Evolutionary conservation across 2,797 vertebrate genomes (phyloP), one percentile per base, ranked within the genome.

Genomic region (Galago senegalensis): DNA sequence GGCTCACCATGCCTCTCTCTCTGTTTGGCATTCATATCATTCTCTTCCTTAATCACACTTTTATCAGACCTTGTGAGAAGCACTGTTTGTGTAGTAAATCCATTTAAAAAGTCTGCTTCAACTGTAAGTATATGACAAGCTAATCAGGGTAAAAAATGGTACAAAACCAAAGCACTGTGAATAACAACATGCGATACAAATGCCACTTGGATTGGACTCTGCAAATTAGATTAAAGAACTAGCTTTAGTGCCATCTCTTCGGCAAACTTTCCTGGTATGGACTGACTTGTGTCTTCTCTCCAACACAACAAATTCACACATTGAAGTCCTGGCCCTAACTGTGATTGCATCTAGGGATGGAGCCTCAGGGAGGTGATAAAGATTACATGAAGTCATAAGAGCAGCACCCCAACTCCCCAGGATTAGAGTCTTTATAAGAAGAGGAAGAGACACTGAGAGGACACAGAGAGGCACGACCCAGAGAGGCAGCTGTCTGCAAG

Each of bases 41-140:
- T 56, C 37, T 96, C 23, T 94, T 75, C 75, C 88, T 96, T 84
- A 92, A 92, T 91, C 31, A 63, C 31, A 46, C 37, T 72, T 60
- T 95, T 27, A 5, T 97, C 89, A 97, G 94, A 91, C 20, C 23
- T 95, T 97, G 92, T 95, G 93, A 80, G 76, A 96, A 80, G 53
- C 20, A 95, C 63, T 88, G 69, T 23, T 69, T 65, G 34, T n/a
- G 60, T 92, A 46, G 10, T 8, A 13, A 58, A 9, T 70, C 96
- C 89, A 91, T 86, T 79, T 95, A 43, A 82, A 95, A 94, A 13
- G 65, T 86, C n/a, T 92, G 65, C 87, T 96, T 95, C 96, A 94
- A 70, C 72, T 97, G 73, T 67, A 23, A 43, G 40, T 27, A 46
- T 11, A 63, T 14, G 17, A 34, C 79, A 94, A 40, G 80, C 34